Conservation (phyloP, 2,797 vertebrate species). For the Lindbergichthys nudifrons region DNA sequence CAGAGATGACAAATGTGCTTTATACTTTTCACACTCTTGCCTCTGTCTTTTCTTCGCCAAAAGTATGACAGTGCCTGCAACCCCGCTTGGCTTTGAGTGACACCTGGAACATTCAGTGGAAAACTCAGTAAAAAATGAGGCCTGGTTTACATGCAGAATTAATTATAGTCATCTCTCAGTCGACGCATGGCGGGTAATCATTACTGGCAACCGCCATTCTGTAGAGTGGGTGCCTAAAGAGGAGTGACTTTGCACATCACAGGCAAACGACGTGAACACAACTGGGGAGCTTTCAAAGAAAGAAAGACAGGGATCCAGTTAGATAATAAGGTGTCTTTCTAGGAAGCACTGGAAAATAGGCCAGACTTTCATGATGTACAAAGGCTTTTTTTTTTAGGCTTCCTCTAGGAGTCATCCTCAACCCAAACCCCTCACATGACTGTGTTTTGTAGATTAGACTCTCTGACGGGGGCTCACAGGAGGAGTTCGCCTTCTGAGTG, state of each 20-base stretch:
- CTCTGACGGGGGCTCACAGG: conserved; percentile 25
- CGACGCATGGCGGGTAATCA: conserved; percentile 72
- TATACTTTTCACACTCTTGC: conserved; percentile 42
- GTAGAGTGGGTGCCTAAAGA: conserved; percentile 43
- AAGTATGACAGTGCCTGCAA: conserved; percentile 33
- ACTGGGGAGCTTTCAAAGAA: conserved; percentile 39
- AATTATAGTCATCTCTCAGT: conserved; percentile 64
- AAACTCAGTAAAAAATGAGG: conserved; percentile 65
- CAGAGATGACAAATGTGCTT: conserved; percentile 66
- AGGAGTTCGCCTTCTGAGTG: conserved; percentile 25
- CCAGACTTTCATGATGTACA: conserved; percentile 28
- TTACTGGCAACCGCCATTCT: conserved; percentile 63
- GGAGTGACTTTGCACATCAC: conserved; percentile 46
- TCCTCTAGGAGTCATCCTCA: conserved; percentile 30
- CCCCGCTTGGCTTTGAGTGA: conserved; percentile 59
- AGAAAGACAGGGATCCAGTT: conserved; percentile 1
- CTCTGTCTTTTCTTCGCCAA: conserved; percentile 21
- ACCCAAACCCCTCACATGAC: conserved; percentile 58
- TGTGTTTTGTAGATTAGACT: conserved; percentile 61
- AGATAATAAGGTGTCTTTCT: conserved; percentile 45
- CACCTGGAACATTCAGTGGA: conserved; percentile 61
- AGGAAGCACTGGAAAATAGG: conserved; percentile 23
- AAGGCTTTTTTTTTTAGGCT: conserved; percentile 31
- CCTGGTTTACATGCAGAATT: conserved; percentile 75
- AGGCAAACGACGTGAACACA: conserved; percentile 31